Evolutionary conservation across 2,888 invertebrate genomes (phyloP).

Genomic region (Sarcophaga carnaria): DNA sequence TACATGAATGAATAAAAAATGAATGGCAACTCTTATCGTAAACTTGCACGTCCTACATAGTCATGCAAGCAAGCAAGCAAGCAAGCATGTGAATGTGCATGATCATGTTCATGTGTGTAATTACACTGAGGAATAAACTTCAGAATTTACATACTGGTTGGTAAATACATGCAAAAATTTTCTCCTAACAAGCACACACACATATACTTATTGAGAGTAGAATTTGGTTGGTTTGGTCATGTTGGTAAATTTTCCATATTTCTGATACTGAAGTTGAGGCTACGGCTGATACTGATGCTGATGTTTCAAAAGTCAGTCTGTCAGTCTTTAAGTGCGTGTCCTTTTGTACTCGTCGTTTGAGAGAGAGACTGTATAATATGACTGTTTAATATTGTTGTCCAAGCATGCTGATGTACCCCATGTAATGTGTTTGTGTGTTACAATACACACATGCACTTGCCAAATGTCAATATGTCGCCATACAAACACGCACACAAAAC

Average conservation of each 20-base stretch:
- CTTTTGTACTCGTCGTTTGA: constrained; percentile 42
- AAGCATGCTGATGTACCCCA: background rate
- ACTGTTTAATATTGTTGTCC: constrained; percentile 24
- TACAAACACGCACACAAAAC: constrained; percentile 60
- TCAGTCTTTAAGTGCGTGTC: constrained; percentile 59
- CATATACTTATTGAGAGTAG: constrained; percentile 47
- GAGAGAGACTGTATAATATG: constrained; percentile 20
- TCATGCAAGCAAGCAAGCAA: background rate
- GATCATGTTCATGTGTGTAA: constrained; percentile 15
- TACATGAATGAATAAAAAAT: background rate
- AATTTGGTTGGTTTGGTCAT: constrained; percentile 43
- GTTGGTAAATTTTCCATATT: constrained; percentile 60
- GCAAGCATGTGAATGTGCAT: background rate
- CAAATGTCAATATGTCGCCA: constrained; percentile 68
- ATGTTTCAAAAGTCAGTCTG: constrained; percentile 45
- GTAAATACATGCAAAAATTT: constrained; percentile 22
- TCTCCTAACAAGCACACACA: constrained; percentile 17
- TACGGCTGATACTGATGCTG: constrained; percentile 2
- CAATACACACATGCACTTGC: constrained; percentile 40
- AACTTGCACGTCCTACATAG: background rate
- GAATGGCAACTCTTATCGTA: constrained; percentile 20
- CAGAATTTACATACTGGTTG: constrained; percentile 37
- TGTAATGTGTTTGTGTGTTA: constrained; percentile 39
- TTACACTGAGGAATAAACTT: constrained; percentile 53
- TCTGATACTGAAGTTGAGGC: background rate